Evolutionary conservation across 1,140 invertebrate genomes (phyloP).

Genomic region (Centruroides vittatus): DNA sequence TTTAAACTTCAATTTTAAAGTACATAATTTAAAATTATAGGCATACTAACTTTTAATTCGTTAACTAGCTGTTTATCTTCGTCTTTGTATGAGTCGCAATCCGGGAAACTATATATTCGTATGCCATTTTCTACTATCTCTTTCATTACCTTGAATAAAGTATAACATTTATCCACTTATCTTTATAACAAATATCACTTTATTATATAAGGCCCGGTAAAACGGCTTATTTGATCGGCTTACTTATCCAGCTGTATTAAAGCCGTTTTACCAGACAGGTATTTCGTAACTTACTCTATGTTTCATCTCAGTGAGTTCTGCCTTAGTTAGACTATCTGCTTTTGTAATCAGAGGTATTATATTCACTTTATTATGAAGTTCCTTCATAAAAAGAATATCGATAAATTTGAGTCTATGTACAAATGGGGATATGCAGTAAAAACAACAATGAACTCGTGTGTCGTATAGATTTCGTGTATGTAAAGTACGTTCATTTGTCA

Average conservation of each 20-base stretch:
- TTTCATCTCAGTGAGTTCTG: constrained; percentile 79
- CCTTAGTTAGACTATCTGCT: constrained; percentile 91
- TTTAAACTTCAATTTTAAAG: neutral
- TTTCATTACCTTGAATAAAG: constrained; percentile 14
- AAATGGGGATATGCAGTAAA: constrained; percentile 94
- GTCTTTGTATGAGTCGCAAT: constrained; percentile 29
- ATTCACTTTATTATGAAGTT: constrained; percentile 87
- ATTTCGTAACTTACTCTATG: constrained; percentile 35
- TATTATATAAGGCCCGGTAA: too few relatives aligned
- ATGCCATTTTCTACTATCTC: constrained; percentile 37
- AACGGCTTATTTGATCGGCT: too few relatives aligned
- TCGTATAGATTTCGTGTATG: constrained; percentile 86
- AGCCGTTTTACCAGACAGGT: too few relatives aligned
- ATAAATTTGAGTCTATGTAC: constrained; percentile 86
- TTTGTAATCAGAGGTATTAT: constrained; percentile 98
- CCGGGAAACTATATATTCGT: constrained; percentile 43
- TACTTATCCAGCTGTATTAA: too few relatives aligned
- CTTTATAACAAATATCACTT: too few relatives aligned
- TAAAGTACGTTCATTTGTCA: constrained; percentile 82
- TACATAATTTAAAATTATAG: too few relatives aligned
- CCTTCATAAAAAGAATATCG: constrained; percentile 97
- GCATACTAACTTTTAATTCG: neutral
- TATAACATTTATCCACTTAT: too few relatives aligned
- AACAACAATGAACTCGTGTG: constrained; percentile 86
- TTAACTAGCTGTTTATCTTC: constrained; percentile 21